Evolutionary conservation across 2,888 invertebrate species (phyloP).

Genomic region (Nomada ferruginata): DNA sequence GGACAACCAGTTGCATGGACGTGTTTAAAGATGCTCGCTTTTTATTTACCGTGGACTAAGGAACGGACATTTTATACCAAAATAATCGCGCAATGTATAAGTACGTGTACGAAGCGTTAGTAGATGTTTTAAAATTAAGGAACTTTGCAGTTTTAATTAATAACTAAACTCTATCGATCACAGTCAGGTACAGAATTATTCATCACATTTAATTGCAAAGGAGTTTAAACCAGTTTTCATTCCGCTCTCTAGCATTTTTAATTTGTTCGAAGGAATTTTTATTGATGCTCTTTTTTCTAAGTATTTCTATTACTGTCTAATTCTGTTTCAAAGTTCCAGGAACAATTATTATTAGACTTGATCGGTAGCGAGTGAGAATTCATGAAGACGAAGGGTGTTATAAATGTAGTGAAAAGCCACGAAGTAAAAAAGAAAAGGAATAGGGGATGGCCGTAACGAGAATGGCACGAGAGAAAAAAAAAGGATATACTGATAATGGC

Average conservation of each 20-base stretch:
- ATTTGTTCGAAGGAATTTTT: constrained; percentile 12
- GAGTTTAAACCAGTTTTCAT: constrained; percentile 15
- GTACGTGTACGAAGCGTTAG: constrained; percentile 66
- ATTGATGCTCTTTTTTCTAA: constrained; percentile 11
- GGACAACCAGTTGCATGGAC: constrained; percentile 49
- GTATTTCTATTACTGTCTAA: constrained; percentile 10
- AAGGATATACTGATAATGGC: constrained; percentile 28
- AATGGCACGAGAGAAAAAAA: neutral
- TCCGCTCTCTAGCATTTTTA: constrained; percentile 43
- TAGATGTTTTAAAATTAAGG: constrained; percentile 70
- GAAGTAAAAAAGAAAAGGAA: constrained; percentile 12
- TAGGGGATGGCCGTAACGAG: constrained; percentile 22
- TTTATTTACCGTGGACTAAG: constrained; percentile 65
- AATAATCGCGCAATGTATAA: constrained; percentile 73
- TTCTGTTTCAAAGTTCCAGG: constrained; percentile 37
- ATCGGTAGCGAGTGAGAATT: constrained; percentile 52
- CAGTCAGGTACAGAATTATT: constrained; percentile 28
- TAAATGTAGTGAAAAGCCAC: constrained; percentile 41
- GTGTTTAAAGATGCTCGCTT: constrained; percentile 61
- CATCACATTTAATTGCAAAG: neutral
- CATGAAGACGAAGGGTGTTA: constrained; percentile 31
- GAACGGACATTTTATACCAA: constrained; percentile 78
- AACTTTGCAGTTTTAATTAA: constrained; percentile 61
- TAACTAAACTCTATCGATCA: constrained; percentile 59
- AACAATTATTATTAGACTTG: constrained; percentile 36